phyloP scores from a whole-genome alignment of 2,888 invertebrate genomes.

The Neocrepidodera transversa region DNA sequence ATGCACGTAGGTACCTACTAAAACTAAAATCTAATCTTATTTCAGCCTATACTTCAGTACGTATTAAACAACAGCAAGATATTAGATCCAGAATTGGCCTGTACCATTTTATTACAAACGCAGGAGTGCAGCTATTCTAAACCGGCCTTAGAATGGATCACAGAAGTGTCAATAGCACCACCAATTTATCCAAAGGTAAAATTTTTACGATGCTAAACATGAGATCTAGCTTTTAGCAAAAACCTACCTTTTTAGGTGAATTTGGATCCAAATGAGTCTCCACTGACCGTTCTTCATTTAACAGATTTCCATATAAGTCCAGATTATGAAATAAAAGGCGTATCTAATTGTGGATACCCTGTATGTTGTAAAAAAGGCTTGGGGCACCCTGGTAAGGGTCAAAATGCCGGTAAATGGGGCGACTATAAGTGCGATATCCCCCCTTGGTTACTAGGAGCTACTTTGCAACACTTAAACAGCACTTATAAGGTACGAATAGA shows the following conservation, averaged over 20 bases:
- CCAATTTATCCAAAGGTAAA: conserved; percentile 9
- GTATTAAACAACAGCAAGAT: conserved; percentile 42
- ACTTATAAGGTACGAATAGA: conserved; percentile 39
- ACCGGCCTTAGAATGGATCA: conserved; percentile 41
- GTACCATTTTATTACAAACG: conserved; percentile 44
- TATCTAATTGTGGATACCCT: conserved; percentile 77
- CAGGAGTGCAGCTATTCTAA: conserved; percentile 39
- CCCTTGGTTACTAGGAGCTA: conserved; percentile 69
- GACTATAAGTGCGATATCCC: conserved; percentile 81
- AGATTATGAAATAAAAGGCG: conserved; percentile 70
- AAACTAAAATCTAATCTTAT: too few relatives aligned
- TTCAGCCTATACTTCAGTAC: conserved; percentile 44
- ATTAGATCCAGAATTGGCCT: conserved; percentile 42
- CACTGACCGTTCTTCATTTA: conserved; percentile 67
- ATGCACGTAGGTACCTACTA: too few relatives aligned
- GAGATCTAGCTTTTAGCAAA: not conserved
- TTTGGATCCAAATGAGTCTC: conserved; percentile 30
- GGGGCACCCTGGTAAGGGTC: conserved; percentile 54
- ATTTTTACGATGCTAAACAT: not conserved
- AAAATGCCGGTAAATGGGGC: conserved; percentile 79
- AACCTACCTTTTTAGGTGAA: conserved; percentile 14
- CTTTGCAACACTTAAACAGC: conserved; percentile 63
- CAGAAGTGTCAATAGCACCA: not conserved
- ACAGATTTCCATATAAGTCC: conserved; percentile 84
- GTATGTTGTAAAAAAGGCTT: conserved; percentile 76